phyloP scores from a whole-genome alignment of 2,888 invertebrate genomes.

The Aleiodes leptofemur region DNA sequence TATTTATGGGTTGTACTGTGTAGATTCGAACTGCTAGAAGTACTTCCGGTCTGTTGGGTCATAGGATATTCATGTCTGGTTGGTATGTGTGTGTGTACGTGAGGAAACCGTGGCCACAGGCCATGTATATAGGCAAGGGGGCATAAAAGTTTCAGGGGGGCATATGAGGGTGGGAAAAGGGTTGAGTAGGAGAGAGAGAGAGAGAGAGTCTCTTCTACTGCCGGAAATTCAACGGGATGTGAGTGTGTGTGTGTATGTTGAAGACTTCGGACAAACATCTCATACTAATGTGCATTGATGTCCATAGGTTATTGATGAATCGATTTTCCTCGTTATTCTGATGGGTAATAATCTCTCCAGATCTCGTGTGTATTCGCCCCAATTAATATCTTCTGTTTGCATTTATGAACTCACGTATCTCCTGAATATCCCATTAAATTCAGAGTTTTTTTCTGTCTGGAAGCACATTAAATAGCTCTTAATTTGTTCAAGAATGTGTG shows the following conservation, averaged over 20 bases:
- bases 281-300: not conserved
- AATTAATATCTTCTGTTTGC: too few species aligned
- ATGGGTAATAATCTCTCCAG: not conserved
- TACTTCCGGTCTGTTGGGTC: slow-evolving; percentile 64
- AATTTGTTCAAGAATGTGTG: too few species aligned
- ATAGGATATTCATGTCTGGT: slow-evolving; percentile 66
- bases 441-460: too few species aligned
- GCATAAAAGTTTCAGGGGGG: not conserved
- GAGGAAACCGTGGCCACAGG: slow-evolving; percentile 32
- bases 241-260: not conserved
- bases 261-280: not conserved
- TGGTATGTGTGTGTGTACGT: slow-evolving; percentile 46
- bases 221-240: slow-evolving; percentile 29
- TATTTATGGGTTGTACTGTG: slow-evolving; percentile 25
- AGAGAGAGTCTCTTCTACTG: not conserved
- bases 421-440: too few species aligned
- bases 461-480: too few species aligned
- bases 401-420: too few species aligned
- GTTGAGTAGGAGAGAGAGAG: not conserved
- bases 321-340: not conserved
- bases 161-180: not conserved
- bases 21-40: slow-evolving; percentile 62
- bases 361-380: too few species aligned
- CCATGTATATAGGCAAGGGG: not conserved
- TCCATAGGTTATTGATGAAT: slow-evolving; percentile 2